A percentile compares a stretch with the other conserved stretches of the same genome.
These are phyloP conservation scores for Cremastobaeus sp. DNA, from an alignment of 2,888 invertebrate genomes.

Conservation along the genomic window DNA sequence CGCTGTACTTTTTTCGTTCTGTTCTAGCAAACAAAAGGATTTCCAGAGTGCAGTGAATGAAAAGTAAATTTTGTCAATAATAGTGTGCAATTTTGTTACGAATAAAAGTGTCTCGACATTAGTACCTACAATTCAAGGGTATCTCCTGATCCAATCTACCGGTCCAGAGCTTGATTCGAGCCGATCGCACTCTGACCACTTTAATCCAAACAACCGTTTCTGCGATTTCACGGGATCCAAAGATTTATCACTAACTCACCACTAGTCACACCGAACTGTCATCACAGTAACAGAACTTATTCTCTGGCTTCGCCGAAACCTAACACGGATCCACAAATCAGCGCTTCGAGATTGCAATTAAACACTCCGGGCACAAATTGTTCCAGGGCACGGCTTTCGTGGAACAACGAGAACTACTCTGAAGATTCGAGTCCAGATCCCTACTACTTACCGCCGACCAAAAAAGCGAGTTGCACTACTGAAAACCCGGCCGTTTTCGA, in stretches of 20 bases:
- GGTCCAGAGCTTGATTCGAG: not conserved
- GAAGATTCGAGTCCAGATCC: too few species aligned
- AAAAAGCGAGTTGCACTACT: conserved; percentile 7
- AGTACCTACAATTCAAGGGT: conserved; percentile 11
- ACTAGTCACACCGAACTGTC: conserved; percentile 1
- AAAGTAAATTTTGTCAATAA: too few species aligned
- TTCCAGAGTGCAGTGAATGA: too few species aligned
- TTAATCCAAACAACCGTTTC: conserved; percentile 2
- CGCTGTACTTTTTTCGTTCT: too few species aligned
- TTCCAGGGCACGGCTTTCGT: too few species aligned
- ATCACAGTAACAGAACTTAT: too few species aligned
- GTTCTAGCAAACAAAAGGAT: too few species aligned
- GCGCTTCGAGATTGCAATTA: too few species aligned
- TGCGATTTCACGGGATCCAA: not conserved
- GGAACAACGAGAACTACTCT: too few species aligned
- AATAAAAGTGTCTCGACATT: not conserved
- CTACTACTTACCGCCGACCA: not conserved
- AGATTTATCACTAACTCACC: conserved; percentile 24
- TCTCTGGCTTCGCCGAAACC: too few species aligned
- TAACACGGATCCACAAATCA: too few species aligned
- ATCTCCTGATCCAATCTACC: conserved; percentile 1
- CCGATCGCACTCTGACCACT: conserved; percentile 19
- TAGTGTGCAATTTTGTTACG: not conserved
- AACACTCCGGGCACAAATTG: too few species aligned
- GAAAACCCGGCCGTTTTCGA: conserved; percentile 5